Percentiles rank a stretch among this genome's conserved stretches.
Conservation (phyloP, 1,140 invertebrate species). For the Gryllus bimaculatus region DNA sequence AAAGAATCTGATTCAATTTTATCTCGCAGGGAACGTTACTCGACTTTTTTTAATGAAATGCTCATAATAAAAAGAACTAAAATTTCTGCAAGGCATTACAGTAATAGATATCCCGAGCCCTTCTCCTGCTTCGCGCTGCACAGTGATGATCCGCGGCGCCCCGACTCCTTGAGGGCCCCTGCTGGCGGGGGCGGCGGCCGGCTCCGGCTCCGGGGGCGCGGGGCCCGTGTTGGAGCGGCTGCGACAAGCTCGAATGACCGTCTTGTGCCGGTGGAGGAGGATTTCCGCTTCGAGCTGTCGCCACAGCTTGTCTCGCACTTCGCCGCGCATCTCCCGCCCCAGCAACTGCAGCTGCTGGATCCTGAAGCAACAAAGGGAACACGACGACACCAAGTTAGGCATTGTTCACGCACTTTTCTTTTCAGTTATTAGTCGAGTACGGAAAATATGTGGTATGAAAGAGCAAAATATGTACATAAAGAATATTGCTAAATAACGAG, state of each 20-base stretch:
- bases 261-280: slow-evolving; percentile 73
- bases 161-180: slow-evolving; percentile 33
- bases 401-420: too few species aligned
- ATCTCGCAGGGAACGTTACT: too few species aligned
- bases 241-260: slow-evolving; percentile 46
- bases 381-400: too few species aligned
- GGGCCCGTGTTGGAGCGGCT: slow-evolving; percentile 32
- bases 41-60: too few species aligned
- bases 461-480: too few species aligned
- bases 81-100: slow-evolving; percentile 36
- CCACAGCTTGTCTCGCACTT: slow-evolving; percentile 70
- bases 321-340: slow-evolving; percentile 61
- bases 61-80: too few species aligned
- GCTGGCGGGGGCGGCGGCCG: slow-evolving; percentile 25
- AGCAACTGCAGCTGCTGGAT: slow-evolving; percentile 83
- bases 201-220: slow-evolving; percentile 21
- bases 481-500: too few species aligned
- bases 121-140: slow-evolving; percentile 56
- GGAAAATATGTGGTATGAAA: too few species aligned
- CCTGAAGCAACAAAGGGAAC: slow-evolving; percentile 32
- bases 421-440: too few species aligned
- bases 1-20: too few species aligned
- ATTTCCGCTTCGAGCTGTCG: slow-evolving; percentile 79
- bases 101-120: slow-evolving; percentile 75
- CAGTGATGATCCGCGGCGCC: slow-evolving; percentile 44